Conservation (phyloP, 2,113 vertebrate genomes). For the Thamnaconus septentrionalis region DNA sequence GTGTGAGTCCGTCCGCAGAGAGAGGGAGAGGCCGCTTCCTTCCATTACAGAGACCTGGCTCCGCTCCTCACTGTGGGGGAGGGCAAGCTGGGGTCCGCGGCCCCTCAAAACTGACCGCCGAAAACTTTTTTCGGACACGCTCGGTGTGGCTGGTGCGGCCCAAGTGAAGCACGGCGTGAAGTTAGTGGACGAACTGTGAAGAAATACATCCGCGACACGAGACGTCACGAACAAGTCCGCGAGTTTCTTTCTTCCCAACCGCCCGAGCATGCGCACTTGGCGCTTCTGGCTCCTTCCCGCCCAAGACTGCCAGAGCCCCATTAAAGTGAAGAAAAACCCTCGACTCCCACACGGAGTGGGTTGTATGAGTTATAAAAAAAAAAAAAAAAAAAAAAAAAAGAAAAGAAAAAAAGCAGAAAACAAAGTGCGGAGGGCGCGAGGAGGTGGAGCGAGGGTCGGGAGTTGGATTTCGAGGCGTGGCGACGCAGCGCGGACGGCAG, state of each 20-base stretch:
- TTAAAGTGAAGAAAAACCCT: constrained; percentile 22
- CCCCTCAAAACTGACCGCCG: too few species aligned
- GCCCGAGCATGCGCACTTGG: too few species aligned
- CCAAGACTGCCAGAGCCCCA: too few species aligned
- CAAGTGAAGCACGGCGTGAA: too few species aligned
- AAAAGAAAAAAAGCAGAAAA: background rate
- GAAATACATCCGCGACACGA: too few species aligned
- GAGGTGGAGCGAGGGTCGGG: background rate
- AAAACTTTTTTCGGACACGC: too few species aligned
- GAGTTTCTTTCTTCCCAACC: too few species aligned
- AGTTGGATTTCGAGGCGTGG: constrained; percentile 69
- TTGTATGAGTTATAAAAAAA: constrained; percentile 37
- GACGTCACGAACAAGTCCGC: too few species aligned
- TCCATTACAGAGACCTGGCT: constrained; percentile 60
- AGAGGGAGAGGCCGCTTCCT: constrained; percentile 44
- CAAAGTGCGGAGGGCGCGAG: background rate
- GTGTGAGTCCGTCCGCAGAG: constrained; percentile 57
- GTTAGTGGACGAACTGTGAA: too few species aligned
- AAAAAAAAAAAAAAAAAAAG: background rate
- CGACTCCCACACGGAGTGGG: constrained; percentile 55
- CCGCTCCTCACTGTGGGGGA: background rate
- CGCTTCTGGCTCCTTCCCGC: too few species aligned
- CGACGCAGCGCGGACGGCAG: constrained; percentile 53
- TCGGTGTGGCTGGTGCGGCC: too few species aligned
- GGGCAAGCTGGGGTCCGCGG: background rate